Base-by-base conservation (phyloP, 2,113 vertebrate genomes). In the Catagonus wagneri region DNA sequence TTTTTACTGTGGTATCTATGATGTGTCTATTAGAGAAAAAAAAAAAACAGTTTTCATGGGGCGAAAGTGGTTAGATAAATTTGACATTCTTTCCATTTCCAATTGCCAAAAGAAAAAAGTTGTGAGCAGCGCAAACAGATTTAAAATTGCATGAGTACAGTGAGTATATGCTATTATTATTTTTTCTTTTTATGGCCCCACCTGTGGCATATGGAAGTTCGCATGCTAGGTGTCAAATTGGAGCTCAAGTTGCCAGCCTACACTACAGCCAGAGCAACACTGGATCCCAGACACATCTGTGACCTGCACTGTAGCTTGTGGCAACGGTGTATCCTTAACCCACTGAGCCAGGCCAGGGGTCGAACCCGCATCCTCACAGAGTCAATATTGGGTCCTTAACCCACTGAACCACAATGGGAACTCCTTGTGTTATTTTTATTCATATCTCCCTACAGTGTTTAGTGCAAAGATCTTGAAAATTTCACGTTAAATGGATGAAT, bases 401-500 rank as follows among this genome's bases (percentile, higher is more conserved):
- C 44, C 44, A 44, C 44, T 44, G 44, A 44, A 8, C 44, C 44
- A 44, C 8, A 44, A 44, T 44, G 44, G 44, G 44, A 44, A 44
- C 44, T 44, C 8, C 44, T 44, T 44, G 52, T 69, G 15, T 50
- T 95, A 27, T 54, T 94, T 92, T 87, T 87, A 83, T 81, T 92
- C 10, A 4, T 23, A 15, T 58, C 13, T 92, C 34, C 25, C 23
- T 87, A 58, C 16, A 63, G 23, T 23, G 14, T 83, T 68, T 52
- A 85, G 16, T 61, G 60, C 54, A 76, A 83, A 88, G 16, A 65
- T 2, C 8, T 92, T 50, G 58, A 25, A 65, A 83, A 74, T 6
- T 76, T 83, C 6, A 32, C 92, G 93, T 93, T 78, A 23, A 78
- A 52, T 81, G 25, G 72, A 83, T 63, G 58, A 96, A 93, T 84